Conservation (phyloP, 1,140 invertebrate genomes). For the Lordiphosa clarofinis region DNA sequence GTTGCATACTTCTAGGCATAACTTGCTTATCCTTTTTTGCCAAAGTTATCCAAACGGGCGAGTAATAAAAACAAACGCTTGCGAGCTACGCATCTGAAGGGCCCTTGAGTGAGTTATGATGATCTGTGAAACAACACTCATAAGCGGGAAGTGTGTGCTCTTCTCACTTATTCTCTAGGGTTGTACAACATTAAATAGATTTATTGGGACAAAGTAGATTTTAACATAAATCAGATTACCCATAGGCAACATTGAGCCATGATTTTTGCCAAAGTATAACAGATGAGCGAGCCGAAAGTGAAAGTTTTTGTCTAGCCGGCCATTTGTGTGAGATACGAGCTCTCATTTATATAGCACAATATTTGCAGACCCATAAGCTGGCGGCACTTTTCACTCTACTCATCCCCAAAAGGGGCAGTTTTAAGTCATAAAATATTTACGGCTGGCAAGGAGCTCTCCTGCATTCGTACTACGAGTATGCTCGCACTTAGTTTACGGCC, state of each 20-base stretch:
- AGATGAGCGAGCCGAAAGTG: slow-evolving; percentile 29
- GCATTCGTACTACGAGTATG: slow-evolving; percentile 26
- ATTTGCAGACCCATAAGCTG: background rate
- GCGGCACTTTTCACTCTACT: background rate
- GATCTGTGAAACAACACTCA: slow-evolving; percentile 1
- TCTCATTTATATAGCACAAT: background rate
- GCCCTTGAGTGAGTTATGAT: slow-evolving; percentile 11
- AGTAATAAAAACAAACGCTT: slow-evolving; percentile 1
- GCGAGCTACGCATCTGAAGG: background rate
- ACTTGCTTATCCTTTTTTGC: slow-evolving; percentile 1
- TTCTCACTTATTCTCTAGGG: slow-evolving; percentile 7
- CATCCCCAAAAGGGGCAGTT: slow-evolving; percentile 12
- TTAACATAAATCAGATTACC: slow-evolving; percentile 52
- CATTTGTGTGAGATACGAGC: background rate
- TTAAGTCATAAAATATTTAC: slow-evolving; percentile 61
- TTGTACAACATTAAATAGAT: slow-evolving; percentile 39
- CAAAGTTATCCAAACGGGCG: background rate
- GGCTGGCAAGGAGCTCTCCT: slow-evolving; percentile 14
- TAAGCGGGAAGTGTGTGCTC: background rate
- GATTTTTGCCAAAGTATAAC: slow-evolving; percentile 38
- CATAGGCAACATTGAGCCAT: slow-evolving; percentile 23
- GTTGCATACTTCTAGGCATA: slow-evolving; percentile 9
- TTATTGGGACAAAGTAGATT: slow-evolving; percentile 49
- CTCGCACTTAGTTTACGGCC: slow-evolving; percentile 35
- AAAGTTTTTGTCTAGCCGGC: slow-evolving; percentile 9